phyloP scores from a whole-genome alignment of 2,797 vertebrate species.

The Odontamblyopus rebecca region DNA sequence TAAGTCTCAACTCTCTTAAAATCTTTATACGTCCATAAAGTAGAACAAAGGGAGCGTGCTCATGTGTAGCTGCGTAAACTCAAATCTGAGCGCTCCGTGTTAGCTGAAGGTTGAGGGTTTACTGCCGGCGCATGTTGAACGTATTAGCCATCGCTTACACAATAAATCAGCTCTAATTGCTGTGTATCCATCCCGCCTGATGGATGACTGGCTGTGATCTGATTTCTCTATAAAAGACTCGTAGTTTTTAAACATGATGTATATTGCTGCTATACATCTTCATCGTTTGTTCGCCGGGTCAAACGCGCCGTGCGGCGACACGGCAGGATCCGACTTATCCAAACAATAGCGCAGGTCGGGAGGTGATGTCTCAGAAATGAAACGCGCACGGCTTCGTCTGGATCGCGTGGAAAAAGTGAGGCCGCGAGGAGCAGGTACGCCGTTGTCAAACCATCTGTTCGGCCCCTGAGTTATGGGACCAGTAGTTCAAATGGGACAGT shows the following conservation, averaged over 20 bases:
- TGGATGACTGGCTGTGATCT: constrained; percentile 17
- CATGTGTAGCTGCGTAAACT: constrained; percentile 27
- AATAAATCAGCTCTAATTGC: constrained; percentile 22
- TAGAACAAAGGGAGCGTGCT: constrained; percentile 38
- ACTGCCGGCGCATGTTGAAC: constrained; percentile 2
- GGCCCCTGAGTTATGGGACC: constrained; percentile 46
- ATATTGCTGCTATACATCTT: constrained; percentile 26
- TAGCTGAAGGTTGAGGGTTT: neutral
- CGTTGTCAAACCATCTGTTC: constrained; percentile 54
- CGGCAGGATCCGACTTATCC: constrained; percentile 48
- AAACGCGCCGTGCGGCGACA: constrained; percentile 37
- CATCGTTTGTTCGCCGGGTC: constrained; percentile 32
- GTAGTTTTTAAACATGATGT: constrained; percentile 22
- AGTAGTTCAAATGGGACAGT: constrained; percentile 45
- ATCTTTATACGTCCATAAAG: constrained; percentile 40
- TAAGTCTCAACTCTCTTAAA: constrained; percentile 26
- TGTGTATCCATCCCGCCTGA: constrained; percentile 28
- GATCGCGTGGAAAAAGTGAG: constrained; percentile 59
- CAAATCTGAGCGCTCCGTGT: constrained; percentile 12
- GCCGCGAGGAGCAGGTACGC: constrained; percentile 30
- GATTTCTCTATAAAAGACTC: constrained; percentile 13
- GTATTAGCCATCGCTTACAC: constrained; percentile 26
- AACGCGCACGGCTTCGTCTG: constrained; percentile 29
- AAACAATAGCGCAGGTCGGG: constrained; percentile 33
- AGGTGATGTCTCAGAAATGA: constrained; percentile 54